These are phyloP conservation scores for Prietella phreatophila DNA, from an alignment of 2,113 vertebrate genomes.

Conservation along the genomic window DNA sequence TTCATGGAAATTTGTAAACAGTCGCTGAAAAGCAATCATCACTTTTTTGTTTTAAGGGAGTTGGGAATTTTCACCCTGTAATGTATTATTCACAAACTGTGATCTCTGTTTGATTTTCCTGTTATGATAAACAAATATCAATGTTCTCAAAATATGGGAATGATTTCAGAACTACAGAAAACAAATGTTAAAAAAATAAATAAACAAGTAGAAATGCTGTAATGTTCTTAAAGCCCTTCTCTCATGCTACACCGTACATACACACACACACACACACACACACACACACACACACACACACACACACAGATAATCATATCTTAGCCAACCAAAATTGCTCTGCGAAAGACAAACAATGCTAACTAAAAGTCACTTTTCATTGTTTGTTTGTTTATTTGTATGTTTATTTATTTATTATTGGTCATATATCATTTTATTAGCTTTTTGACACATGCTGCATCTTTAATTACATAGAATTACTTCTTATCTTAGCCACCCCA, in stretches of 20 bases:
- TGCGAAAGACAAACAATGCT: background rate
- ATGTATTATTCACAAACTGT: background rate
- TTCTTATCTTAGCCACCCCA: background rate
- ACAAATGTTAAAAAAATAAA: background rate
- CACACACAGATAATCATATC: background rate
- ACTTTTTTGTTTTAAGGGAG: background rate
- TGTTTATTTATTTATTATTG: background rate
- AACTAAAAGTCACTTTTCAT: background rate
- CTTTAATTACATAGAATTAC: slow-evolving; percentile 28
- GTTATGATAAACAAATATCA: background rate
- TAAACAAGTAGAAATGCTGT: background rate
- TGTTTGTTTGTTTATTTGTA: background rate
- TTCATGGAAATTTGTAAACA: background rate
- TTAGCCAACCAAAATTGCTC: background rate
- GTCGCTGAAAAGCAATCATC: background rate
- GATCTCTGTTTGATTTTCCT: background rate
- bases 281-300: too few relatives aligned
- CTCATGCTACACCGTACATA: background rate
- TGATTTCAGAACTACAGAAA: slow-evolving; percentile 13
- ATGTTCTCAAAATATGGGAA: background rate
- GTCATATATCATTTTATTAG: slow-evolving; percentile 13
- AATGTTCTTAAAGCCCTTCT: background rate
- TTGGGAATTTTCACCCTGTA: background rate
- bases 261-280: too few relatives aligned
- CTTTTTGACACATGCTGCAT: slow-evolving; percentile 11